Percentiles rank a stretch among this genome's conserved stretches.
phyloP scores from a whole-genome alignment of 2,888 invertebrate species.

The Pseudococcus viburni region DNA sequence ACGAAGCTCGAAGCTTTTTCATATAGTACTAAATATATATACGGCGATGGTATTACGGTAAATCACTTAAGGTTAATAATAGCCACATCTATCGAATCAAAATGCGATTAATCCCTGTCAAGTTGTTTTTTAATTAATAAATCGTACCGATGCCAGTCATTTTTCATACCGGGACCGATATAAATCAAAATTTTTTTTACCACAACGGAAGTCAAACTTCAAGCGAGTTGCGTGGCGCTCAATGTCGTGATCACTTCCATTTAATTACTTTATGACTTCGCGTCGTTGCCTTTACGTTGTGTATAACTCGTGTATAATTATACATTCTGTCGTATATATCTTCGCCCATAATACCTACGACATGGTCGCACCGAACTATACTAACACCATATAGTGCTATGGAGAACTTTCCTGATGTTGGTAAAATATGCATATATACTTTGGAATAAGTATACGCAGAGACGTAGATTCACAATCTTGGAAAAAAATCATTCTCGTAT shows the following conservation, averaged over 20 bases:
- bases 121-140: constrained; percentile 59
- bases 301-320: constrained; percentile 8
- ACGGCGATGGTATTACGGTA: not conserved
- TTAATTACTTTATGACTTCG: constrained; percentile 46
- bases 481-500: not conserved
- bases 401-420: not conserved
- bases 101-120: constrained; percentile 53
- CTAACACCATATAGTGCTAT: not conserved
- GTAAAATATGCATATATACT: not conserved
- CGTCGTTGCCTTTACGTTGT: not conserved
- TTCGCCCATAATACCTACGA: not conserved
- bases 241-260: constrained; percentile 40
- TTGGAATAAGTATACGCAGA: not conserved
- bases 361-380: not conserved
- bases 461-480: constrained; percentile 1
- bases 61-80: constrained; percentile 57
- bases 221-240: constrained; percentile 23
- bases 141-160: constrained; percentile 47
- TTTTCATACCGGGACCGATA: constrained; percentile 33
- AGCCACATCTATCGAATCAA: constrained; percentile 55
- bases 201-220: constrained; percentile 42
- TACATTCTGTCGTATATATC: constrained; percentile 13
- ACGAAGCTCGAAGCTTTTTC: not conserved
- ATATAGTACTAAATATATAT: not conserved
- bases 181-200: constrained; percentile 30